A percentile compares a stretch with the other conserved stretches of the same genome.
Evolutionary conservation across 2,797 vertebrate genomes (phyloP).

Genomic region (Menidia menidia): DNA sequence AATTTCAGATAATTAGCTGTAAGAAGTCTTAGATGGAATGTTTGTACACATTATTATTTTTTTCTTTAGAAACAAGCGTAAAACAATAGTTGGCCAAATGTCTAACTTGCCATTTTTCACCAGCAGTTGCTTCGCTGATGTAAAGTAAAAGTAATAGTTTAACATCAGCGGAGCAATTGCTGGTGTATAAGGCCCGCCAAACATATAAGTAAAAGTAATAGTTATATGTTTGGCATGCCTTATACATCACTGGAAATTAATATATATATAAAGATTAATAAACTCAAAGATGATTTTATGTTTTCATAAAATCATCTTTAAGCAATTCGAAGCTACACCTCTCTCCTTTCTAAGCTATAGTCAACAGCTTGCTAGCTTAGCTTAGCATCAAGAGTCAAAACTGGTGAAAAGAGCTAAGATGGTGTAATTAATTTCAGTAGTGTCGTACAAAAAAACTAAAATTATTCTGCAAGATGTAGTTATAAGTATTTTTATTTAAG

Average conservation of each 20-base stretch:
- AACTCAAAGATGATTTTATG: too few relatives aligned
- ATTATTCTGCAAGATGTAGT: neutral
- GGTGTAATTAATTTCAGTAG: neutral
- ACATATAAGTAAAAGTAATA: too few relatives aligned
- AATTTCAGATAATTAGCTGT: constrained; percentile 18
- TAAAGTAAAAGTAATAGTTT: neutral
- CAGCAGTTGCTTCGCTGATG: neutral
- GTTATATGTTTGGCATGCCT: too few relatives aligned
- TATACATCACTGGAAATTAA: too few relatives aligned
- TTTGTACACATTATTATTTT: too few relatives aligned
- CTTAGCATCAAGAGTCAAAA: neutral
- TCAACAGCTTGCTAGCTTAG: constrained; percentile 7
- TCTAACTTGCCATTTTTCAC: neutral
- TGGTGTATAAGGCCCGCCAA: too few relatives aligned
- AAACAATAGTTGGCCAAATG: neutral
- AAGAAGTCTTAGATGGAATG: neutral
- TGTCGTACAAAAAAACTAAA: neutral
- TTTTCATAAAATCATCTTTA: neutral
- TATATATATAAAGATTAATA: too few relatives aligned
- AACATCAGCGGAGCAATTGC: too few relatives aligned
- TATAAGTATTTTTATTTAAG: neutral
- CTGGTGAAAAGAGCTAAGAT: too few relatives aligned
- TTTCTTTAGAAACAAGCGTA: too few relatives aligned
- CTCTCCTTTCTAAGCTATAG: neutral
- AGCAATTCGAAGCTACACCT: neutral